Base-by-base conservation (phyloP, 2,888 invertebrate genomes). In the Chironomus riparius region DNA sequence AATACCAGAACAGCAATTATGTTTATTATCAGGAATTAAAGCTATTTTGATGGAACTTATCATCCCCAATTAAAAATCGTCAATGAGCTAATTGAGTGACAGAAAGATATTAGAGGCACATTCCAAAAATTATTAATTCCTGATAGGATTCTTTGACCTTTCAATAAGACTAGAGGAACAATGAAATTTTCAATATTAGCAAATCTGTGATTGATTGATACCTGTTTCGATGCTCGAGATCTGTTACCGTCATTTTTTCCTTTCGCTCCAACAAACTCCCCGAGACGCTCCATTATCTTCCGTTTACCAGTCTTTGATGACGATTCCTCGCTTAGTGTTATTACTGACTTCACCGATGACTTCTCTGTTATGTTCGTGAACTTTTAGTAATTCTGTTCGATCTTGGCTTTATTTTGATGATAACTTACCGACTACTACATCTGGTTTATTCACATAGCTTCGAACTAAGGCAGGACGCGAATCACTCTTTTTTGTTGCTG, bases 131-230 rank as follows among this genome's bases (percentile, higher is more conserved):
- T 38, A 38, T 38, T 10, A 38, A 15, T 56, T 56, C n/a, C 18
- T 15, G 50, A 15, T 50, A 50, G 15, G n/a, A 56, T 56, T 56
- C 56, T 18, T 56, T 56, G 56, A n/a, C 15, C 18, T 65, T 21
- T 7, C 65, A 65, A 65, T 21, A 65, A 56, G 38, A 38, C 38
- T 38, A 38, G 38, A 38, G 38, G 38, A 38, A 38, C 38, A 38
- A 38, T 38, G 38, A 38, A 38, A 38, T 38, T 38, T n/a, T 38
- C 38, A 38, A 38, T 38, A 73, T 47, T 62, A 68, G 22, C 68
- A 65, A 74, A 74, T 62, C 74, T 74, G 28, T 24, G 47, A 21
- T n/a, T 24, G 47, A 21, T n/a, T 74, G 74, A 68, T 74, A 74
- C 74, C 74, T 74, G 74, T 68, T 74, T 38, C 38, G 38, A 38